phyloP scores from a whole-genome alignment of 2,888 invertebrate species.

The Cotesia congregata region DNA sequence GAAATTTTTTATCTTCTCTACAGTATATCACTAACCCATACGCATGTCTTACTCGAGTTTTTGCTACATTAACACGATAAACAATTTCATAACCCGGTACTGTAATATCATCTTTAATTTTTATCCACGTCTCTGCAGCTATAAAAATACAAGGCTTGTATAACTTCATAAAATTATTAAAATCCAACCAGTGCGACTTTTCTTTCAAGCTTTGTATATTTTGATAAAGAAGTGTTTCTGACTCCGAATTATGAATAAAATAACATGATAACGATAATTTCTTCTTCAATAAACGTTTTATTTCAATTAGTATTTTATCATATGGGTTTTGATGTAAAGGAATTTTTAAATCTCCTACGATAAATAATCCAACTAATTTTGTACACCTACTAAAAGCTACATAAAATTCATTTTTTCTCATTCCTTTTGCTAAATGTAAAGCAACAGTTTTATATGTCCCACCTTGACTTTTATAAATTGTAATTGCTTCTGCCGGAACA shows the following conservation, averaged over 20 bases:
- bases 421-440: neutral
- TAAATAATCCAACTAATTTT: constrained; percentile 26
- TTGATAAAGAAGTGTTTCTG: neutral
- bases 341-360: constrained; percentile 5
- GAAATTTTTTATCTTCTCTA: neutral
- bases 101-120: neutral
- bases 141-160: neutral
- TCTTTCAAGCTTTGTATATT: neutral
- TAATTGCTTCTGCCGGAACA: constrained; percentile 20
- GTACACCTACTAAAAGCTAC: constrained; percentile 22
- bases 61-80: neutral
- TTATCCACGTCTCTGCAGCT: neutral
- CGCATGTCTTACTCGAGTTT: neutral
- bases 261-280: neutral
- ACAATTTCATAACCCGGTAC: neutral
- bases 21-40: neutral
- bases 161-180: neutral
- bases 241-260: neutral
- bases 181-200: neutral
- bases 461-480: constrained; percentile 18
- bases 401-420: neutral
- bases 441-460: neutral
- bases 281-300: neutral
- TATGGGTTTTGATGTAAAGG: neutral
- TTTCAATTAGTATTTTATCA: neutral